These are phyloP conservation scores for Mastomys coucha DNA, from an alignment of 2,113 vertebrate genomes.

Conservation along the genomic window DNA sequence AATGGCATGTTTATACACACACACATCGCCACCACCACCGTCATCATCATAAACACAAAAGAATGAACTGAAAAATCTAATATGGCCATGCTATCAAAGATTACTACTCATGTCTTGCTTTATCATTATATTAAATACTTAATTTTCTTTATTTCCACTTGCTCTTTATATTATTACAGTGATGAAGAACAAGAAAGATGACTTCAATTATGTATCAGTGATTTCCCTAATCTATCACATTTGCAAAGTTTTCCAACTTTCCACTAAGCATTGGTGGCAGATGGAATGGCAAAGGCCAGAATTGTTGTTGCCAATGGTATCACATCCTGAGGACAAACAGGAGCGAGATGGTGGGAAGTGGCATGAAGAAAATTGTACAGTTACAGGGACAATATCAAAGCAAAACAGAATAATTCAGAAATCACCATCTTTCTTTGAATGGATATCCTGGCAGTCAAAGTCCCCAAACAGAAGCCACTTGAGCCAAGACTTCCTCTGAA, in stretches of 20 bases:
- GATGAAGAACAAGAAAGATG: neutral
- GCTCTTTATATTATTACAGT: neutral
- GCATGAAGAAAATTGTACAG: constrained; percentile 77
- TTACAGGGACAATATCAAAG: constrained; percentile 79
- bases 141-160: neutral
- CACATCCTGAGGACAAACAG: constrained; percentile 65
- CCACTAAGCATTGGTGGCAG: neutral
- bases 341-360: constrained; percentile 28
- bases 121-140: neutral
- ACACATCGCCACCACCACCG: neutral
- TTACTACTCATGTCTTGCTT: neutral
- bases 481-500: constrained; percentile 86
- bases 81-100: neutral
- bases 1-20: neutral
- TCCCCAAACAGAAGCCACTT: constrained; percentile 69
- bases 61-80: no score
- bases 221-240: constrained; percentile 31
- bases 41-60: neutral
- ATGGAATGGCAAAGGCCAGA: neutral
- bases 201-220: neutral
- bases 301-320: constrained; percentile 69
- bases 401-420: constrained; percentile 86
- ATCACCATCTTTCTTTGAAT: constrained; percentile 80
- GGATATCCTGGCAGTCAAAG: constrained; percentile 73
- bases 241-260: constrained; percentile 56